Evolutionary conservation across 2,888 invertebrate species (phyloP), one percentile per base, ranked within the genome.

Genomic region (Eumacrocentrus americanus): DNA sequence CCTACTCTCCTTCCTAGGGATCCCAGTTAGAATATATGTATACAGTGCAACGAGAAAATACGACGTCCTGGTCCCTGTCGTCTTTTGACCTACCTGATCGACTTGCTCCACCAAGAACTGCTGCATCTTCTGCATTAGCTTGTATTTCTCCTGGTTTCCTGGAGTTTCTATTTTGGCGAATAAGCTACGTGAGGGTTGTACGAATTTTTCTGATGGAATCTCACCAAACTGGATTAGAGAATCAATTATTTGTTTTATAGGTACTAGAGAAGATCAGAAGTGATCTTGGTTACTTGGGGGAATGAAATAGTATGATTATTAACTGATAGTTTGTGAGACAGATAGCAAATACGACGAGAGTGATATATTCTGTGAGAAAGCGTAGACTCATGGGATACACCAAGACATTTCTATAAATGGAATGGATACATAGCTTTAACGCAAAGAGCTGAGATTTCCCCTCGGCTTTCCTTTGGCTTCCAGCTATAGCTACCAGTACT

Each of bases 401-500:
- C 14, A 18, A 40, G 48, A 48, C 40, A 29, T 60, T 50, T 60
- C 35, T 42, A 35, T 48, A 50, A 60, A 60, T 50, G 42, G 22
- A 60, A 50, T 18, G 34, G 34, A 50, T 54, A 54, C n/a, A n/a
- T 29, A 20, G 34, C 44, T 58, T 40, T 42, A 34, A 48, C 42
- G 25, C 40, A 34, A 48, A 29, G 34, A 38, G 42, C 25, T 22
- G 34, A 60, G 54, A 60, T 54, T 60, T 54, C 37, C 40, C 47
- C 25, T 14, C 38, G 53, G 50, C 38, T 54, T 60, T 48, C 25
- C 14, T 23, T 44, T 44, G 12, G n/a, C 29, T 23, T 47, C 46
- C 22, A n/a, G 34, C 34, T 44, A 44, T 9, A 29, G 29, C 37
- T 23, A 35, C 37, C 23, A 4, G 16, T 44, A 35, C 6, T 29